Percentiles rank a stretch among this genome's conserved stretches.
phyloP scores from a whole-genome alignment of 2,888 invertebrate genomes.

The Drosophila recens region DNA sequence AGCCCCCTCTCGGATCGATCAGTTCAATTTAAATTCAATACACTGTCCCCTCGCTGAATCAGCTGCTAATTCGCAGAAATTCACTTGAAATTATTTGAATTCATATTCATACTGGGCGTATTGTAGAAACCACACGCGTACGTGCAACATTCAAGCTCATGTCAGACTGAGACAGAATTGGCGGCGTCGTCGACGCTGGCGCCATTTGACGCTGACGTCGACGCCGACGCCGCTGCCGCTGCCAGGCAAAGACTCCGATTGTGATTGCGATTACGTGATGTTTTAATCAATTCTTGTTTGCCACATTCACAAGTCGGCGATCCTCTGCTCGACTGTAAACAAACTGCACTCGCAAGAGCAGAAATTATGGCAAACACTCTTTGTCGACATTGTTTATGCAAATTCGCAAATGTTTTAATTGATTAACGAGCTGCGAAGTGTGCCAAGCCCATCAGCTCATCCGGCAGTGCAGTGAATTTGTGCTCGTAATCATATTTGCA shows the following conservation, averaged over 20 bases:
- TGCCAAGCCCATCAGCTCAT: slow-evolving; percentile 42
- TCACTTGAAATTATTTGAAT: slow-evolving; percentile 59
- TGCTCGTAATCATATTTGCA: slow-evolving; percentile 6
- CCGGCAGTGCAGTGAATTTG: slow-evolving; percentile 8
- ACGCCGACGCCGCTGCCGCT: slow-evolving; percentile 23
- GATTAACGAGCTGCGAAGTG: slow-evolving; percentile 66
- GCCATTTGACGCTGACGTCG: slow-evolving; percentile 46
- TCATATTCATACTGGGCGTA: slow-evolving; percentile 55
- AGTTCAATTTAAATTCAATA: slow-evolving; percentile 53
- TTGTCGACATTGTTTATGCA: slow-evolving; percentile 61
- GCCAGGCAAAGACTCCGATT: slow-evolving; percentile 29
- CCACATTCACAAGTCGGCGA: slow-evolving; percentile 51
- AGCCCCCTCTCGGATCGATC: slow-evolving; percentile 18
- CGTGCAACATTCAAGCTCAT: slow-evolving; percentile 56
- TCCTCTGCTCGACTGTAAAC: slow-evolving; percentile 16
- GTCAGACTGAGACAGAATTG: slow-evolving; percentile 1
- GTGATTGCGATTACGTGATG: slow-evolving; percentile 73
- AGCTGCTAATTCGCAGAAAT: slow-evolving; percentile 60
- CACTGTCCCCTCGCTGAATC: slow-evolving; percentile 50
- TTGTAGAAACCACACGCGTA: slow-evolving; percentile 55
- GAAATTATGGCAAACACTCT: slow-evolving; percentile 52
- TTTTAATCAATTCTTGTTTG: slow-evolving; percentile 75
- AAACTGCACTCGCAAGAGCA: slow-evolving; percentile 50
- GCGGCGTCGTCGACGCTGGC: slow-evolving; percentile 62
- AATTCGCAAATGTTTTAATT: slow-evolving; percentile 66